Base-by-base conservation (phyloP, 2,888 invertebrate genomes). In the Kuschelorhynchus macadamiae region DNA sequence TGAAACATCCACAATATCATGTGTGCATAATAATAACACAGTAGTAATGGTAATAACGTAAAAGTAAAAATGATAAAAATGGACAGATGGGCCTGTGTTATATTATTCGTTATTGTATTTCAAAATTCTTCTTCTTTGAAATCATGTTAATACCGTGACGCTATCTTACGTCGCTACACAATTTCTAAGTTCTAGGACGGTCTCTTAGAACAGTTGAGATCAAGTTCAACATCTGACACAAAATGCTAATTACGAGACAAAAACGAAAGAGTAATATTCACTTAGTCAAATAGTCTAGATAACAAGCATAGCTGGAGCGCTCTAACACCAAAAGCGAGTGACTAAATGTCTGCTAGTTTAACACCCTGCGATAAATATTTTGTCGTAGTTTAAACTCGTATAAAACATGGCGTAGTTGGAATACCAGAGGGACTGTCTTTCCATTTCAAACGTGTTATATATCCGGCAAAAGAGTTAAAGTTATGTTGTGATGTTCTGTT, bases 301-400 rank as follows among this genome's bases (percentile, higher is more conserved):
- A 44, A 41, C 55, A 53, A 32, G 46, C 59, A 60, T 60, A 56
- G 67, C 20, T 57, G 20, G 33, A 57, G 36, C 47, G 46, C 41
- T 62, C 18, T 11, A 56, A 55, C 55, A 56, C 62, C 55, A 56
- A 62, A 41, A 36, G 18, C 57, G 25, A 52, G 64, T 63, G 63
- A 53, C 46, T 47, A 55, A 63, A 63, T 63, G 63, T 63, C 55
- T 55, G 20, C 63, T 53, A 46, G 46, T 63, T 63, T 63, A 53
- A 55, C 63, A 47, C 63, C 63, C 36, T 20, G 30, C 46, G 36
- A 55, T 55, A 55, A 63, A 63, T 55, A 63, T 63, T 52, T 61
- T 50, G 60, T 36, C 60, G 60, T 36, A 60, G 49, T 50, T 60
- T 60, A 60, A 60, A 60, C 49, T 56, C 49, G 47, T 60, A 60